Evolutionary conservation across 2,113 vertebrate genomes (phyloP).

Genomic region (Alligator mississippiensis): DNA sequence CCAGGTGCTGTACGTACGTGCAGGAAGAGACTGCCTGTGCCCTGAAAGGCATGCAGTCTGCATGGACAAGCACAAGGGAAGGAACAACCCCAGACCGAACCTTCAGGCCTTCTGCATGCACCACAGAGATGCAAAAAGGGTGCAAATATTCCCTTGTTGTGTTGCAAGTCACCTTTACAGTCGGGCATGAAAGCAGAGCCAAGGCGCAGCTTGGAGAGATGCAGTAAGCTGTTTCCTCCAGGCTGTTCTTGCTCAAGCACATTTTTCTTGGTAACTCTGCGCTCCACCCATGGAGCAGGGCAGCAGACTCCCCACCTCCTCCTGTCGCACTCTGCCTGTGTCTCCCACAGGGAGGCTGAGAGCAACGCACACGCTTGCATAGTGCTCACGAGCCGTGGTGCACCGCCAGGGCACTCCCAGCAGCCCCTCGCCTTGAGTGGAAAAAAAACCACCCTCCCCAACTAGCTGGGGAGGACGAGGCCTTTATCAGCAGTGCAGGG

Average conservation of each 20-base stretch:
- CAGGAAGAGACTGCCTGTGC: neutral
- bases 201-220: neutral
- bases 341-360: neutral
- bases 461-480: fast-evolving
- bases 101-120: neutral
- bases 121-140: neutral
- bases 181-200: neutral
- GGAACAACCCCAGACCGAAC: neutral
- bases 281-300: neutral
- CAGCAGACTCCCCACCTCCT: neutral
- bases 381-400: neutral
- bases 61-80: neutral
- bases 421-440: fast-evolving
- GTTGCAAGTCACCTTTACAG: neutral
- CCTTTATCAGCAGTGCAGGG: neutral
- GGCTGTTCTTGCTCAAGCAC: neutral
- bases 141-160: neutral
- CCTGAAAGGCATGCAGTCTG: neutral
- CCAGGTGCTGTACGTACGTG: neutral
- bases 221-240: neutral
- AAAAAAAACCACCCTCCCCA: neutral
- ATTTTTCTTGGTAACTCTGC: neutral
- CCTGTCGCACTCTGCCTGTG: neutral
- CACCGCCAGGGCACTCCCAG: fast-evolving
- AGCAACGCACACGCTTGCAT: neutral